Base-by-base conservation (phyloP, 1,140 invertebrate species). In the Lethrus apterus region DNA sequence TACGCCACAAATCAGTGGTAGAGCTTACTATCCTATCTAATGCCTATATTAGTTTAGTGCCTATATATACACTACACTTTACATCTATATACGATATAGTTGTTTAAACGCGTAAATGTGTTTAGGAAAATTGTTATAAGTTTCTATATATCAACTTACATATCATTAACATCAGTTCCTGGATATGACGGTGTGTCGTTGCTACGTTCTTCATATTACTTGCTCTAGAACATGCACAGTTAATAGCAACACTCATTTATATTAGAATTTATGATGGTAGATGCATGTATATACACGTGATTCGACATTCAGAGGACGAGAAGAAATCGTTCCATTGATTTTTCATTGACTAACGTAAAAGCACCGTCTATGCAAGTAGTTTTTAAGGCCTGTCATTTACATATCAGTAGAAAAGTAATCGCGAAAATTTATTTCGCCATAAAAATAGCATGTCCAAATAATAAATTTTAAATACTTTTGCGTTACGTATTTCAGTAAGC, bases 281-380 rank as follows among this genome's bases (percentile, higher is more conserved):
- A n/a, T n/a, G n/a, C n/a, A n/a, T n/a, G n/a, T n/a, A n/a, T n/a
- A n/a, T n/a, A n/a, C n/a, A n/a, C n/a, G n/a, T n/a, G n/a, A n/a
- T n/a, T n/a, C n/a, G n/a, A n/a, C n/a, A n/a, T n/a, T n/a, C n/a
- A n/a, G n/a, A n/a, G n/a, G n/a, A n/a, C n/a, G n/a, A n/a, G n/a
- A n/a, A n/a, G n/a, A n/a, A n/a, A n/a, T n/a, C n/a, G n/a, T n/a
- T n/a, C n/a, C n/a, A n/a, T n/a, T n/a, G n/a, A n/a, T n/a, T n/a
- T n/a, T n/a, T n/a, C n/a, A n/a, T n/a, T n/a, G n/a, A n/a, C 15
- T 38, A 20, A 20, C 8, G 3, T 26, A 29, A 18, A 46, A 30
- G 21, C 40, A 48, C 34, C 38, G 47, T 42, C 44, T 51, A 44
- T 34, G 55, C 54, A 57, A 56, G 53, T 57, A 56, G 56, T 58